Percentiles rank a stretch among this genome's conserved stretches.
phyloP scores from a whole-genome alignment of 2,888 invertebrate species.

The Tuta absoluta region DNA sequence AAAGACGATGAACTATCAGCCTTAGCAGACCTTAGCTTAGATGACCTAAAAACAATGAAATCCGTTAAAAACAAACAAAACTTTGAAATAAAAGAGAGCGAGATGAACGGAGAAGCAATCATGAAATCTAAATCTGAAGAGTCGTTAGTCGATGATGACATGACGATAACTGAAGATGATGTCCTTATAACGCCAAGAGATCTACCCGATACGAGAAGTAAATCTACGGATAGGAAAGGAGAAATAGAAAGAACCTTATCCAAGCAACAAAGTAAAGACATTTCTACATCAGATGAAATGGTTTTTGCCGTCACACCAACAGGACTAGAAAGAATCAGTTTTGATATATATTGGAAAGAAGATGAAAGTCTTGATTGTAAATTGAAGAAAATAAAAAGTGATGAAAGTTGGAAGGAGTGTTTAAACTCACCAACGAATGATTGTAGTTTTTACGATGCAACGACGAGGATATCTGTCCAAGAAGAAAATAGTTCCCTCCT shows the following conservation, averaged over 20 bases:
- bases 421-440: constrained; percentile 63
- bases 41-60: constrained; percentile 53
- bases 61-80: constrained; percentile 25
- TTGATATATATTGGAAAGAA: constrained; percentile 76
- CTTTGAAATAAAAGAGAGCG: constrained; percentile 35
- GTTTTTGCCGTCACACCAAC: constrained; percentile 78
- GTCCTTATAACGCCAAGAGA: constrained; percentile 65
- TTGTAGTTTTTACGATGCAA: constrained; percentile 57
- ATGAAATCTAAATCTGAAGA: constrained; percentile 72
- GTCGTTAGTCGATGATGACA: constrained; percentile 71
- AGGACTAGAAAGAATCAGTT: constrained; percentile 76
- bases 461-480: constrained; percentile 65
- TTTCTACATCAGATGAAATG: constrained; percentile 79
- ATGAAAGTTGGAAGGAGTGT: constrained; percentile 74
- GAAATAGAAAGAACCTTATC: constrained; percentile 58
- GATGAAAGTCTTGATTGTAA: constrained; percentile 50
- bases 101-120: constrained; percentile 43
- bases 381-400: constrained; percentile 62
- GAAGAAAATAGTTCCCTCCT: constrained; percentile 67
- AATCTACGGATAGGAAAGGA: constrained; percentile 56
- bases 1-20: constrained; percentile 76
- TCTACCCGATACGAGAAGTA: constrained; percentile 60
- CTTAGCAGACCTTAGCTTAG: constrained; percentile 69
- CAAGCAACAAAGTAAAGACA: constrained; percentile 75
- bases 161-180: constrained; percentile 78